Evolutionary conservation across 1,140 invertebrate genomes (phyloP).

Genomic region (Drosophila rhopaloa): DNA sequence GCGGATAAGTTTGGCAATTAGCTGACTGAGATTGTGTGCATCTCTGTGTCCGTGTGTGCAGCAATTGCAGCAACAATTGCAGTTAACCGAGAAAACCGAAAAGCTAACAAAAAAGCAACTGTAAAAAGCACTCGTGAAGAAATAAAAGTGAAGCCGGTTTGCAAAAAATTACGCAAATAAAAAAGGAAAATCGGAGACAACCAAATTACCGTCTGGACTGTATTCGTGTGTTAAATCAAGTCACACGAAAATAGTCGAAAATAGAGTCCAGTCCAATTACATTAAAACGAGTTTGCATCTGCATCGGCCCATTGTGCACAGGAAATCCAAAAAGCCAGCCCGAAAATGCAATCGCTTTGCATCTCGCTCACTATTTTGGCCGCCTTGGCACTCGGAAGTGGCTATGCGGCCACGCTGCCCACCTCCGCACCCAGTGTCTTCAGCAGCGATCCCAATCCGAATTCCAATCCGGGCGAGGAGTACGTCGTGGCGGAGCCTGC

Average conservation of each 20-base stretch:
- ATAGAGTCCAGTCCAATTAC: conserved; percentile 47
- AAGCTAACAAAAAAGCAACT: conserved; percentile 52
- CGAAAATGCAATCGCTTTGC: conserved; percentile 59
- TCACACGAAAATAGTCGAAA: conserved; percentile 51
- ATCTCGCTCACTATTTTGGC: conserved; percentile 52
- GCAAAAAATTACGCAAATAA: conserved; percentile 75
- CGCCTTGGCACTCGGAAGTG: conserved; percentile 71
- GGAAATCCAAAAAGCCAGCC: conserved; percentile 28
- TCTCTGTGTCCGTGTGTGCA: conserved; percentile 23
- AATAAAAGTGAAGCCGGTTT: conserved; percentile 82
- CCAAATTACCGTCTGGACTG: conserved; percentile 52
- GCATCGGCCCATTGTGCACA: conserved; percentile 60
- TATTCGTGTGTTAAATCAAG: conserved; percentile 56
- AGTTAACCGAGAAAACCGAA: conserved; percentile 75
- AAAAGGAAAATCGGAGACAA: conserved; percentile 41
- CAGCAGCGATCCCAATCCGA: conserved; percentile 40
- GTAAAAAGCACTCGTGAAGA: conserved; percentile 60
- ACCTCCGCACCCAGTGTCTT: conserved; percentile 55
- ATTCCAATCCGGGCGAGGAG: conserved; percentile 13
- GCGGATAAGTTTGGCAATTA: conserved; percentile 55
- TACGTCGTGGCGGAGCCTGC: conserved; percentile 5
- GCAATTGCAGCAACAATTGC: conserved; percentile 80
- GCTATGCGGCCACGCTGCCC: conserved; percentile 52
- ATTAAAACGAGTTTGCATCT: conserved; percentile 73
- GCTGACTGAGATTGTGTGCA: conserved; percentile 30